Base-by-base conservation (phyloP, 2,888 invertebrate species). In the Beris chalybata region DNA sequence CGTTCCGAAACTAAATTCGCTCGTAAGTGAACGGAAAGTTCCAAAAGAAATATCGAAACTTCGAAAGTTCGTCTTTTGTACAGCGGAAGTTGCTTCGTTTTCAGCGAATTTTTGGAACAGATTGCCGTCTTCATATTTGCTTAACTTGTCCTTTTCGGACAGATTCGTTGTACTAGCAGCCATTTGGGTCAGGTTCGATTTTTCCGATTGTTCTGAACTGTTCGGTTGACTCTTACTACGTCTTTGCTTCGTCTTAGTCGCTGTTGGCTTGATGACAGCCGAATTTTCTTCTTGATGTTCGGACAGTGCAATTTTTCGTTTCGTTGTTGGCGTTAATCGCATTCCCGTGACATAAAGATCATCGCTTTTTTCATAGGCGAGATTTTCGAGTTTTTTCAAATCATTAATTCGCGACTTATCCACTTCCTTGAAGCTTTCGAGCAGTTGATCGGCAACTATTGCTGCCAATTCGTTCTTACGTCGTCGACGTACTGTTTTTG, bases 401-500 rank as follows among this genome's bases (percentile, higher is more conserved):
- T 81, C 80, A 67, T 81, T 79, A 4, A 80, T 74, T 0, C 79
- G 75, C 3, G 78, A 78, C 70, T 81, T 79, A 67, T 81, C 81
- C 3, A 80, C 77, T 69, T 74, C 74, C 70, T 81, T 81, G 43
- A 81, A 81, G 71, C 81, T 81, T 61, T 81, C 81, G 52, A 81
- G 56, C 45, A 81, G 70, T 66, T 81, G 81, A 72, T 81, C 81
- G 3, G 81, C 81, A 48, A 81, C 79, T 70, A 81, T 81, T 43
- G 81, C 80, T 0, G 81, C 79, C 45, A 81, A 69, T 50, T 81
- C 81, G 70, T 80, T 81, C 68, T 80, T 80, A n/a, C 81, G 76
- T 4, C 79, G 74, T 0, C 76, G 71, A 9, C 61, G 50, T 9
- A 44, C 44, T 5, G 52, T 77, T 57, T 78, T 70, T 56, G 77